Base-by-base conservation (phyloP, 2,888 invertebrate genomes). In the Catocala fraxini region DNA sequence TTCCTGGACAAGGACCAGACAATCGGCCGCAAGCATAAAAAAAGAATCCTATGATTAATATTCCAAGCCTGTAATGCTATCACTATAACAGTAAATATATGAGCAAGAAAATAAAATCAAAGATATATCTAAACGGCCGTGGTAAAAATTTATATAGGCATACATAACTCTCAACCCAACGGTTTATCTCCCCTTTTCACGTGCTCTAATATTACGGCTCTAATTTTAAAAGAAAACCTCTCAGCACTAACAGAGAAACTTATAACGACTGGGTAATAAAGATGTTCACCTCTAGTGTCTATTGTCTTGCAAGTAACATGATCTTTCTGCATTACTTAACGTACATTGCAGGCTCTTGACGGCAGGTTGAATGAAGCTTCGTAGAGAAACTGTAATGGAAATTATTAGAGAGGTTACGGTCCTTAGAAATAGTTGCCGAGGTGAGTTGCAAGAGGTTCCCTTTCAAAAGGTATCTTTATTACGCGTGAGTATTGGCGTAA, bases 191-290 rank as follows among this genome's bases (percentile, higher is more conserved):
- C 53, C 35, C 51, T 72, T 63, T 67, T 56, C 63, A 63, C 61
- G 68, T 66, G 35, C 68, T 73, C 65, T 69, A 71, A 75, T 71
- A 80, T 73, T 66, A 64, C 57, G 42, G 47, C 56, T 64, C 63
- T 73, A 76, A 75, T 80, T 79, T 75, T 65, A 73, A 75, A 77
- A 75, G 70, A 71, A 74, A 75, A 66, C 61, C 68, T 65, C 56
- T 69, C 57, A 15, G 63, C 66, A 68, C 69, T 76, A 76, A 70
- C 73, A 60, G 60, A 64, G 70, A 71, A 76, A 82, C 78, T 80
- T 80, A 73, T 72, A 77, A 73, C 64, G 66, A 68, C 56, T 57
- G 9, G 39, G 70, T 71, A 68, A 79, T 82, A 82, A 81, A 80
- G 67, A 75, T 77, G 54, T 39, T 63, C 43, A 57, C 53, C 59